Evolutionary conservation across 2,888 invertebrate genomes (phyloP), one percentile per base, ranked within the genome.

Genomic region (Eupithecia tripunctaria): DNA sequence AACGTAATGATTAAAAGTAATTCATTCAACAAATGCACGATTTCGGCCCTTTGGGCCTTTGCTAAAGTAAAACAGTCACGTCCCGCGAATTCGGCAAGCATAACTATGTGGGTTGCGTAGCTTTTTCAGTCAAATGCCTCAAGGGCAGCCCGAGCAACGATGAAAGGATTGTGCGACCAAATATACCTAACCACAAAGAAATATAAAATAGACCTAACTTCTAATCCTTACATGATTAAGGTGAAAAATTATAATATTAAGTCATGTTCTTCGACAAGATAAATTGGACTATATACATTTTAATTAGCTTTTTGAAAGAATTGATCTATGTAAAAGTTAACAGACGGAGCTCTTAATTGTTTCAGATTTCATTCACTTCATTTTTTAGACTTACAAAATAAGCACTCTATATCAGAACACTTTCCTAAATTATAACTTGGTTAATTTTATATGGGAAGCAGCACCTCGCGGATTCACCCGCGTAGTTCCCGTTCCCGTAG

Each of bases 1-100:
- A 84, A 82, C 76, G 79, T 80, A 81, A 82, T 82, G 82, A 85
- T 85, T 83, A 84, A 86, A 84, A 82, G 85, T 84, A 85, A 84
- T 85, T 86, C 84, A 85, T 86, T 86, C 84, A 80, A 82, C 81
- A 80, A 82, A 83, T 82, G 80, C 80, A 80, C 77, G 82, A 80
- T 78, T 76, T 73, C 74, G 70, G 68, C 68, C 75, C 78, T 79
- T 78, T 80, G 80, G 77, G 80, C 78, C 74, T 75, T 70, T 74
- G 75, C 73, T 67, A 71, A 72, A 75, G 83, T 81, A 85, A 86
- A 81, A 80, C 83, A 79, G 86, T 86, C 87, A 87, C 88, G 86
- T 86, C 72, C n/a, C 47, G 64, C 74, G 77, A 76, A 68, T 78
- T 80, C 78, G 74, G 74, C 76, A 76, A 75, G 77, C 77, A 80